Evolutionary conservation across 2,113 vertebrate genomes (phyloP), one percentile per base, ranked within the genome.

Genomic region (Pionites leucogaster): DNA sequence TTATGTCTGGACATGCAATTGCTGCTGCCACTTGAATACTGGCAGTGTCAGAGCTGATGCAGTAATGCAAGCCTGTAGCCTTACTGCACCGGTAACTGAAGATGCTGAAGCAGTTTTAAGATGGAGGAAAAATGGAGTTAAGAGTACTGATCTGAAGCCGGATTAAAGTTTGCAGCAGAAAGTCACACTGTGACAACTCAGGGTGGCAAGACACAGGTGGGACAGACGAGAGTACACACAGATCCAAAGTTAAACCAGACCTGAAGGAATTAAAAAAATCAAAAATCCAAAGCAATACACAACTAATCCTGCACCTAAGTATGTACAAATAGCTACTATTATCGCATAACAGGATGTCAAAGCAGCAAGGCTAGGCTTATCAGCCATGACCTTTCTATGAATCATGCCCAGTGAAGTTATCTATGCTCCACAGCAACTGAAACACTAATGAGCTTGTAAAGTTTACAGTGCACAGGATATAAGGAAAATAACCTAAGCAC

Each of bases 341-440:
- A 46, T 74, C 71, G 39, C 1, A 1, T 50, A 93, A 88, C 89
- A 95, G 90, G 37, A 88, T 57, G 64, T 74, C 39, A 92, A 82
- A 92, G 65, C 69, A 96, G 81, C 88, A 81, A 92, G 93, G 82
- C 78, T 86, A 64, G 50, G 78, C 50, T 94, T 94, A 97, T 92
- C 93, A 94, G 59, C 47, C 71, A 7, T 4, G 3, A 92, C 67
- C 87, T 92, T 60, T 89, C 67, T 13, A 17, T 77, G 77, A 94
- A 88, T 93, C 94, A 72, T 77, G 52, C 55, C 41, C 91, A 55
- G 41, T 16, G 33, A 81, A 50, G 20, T 67, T 94, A 94, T 88
- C 94, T 95, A 5, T 14, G 39, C 33, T 82, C 63, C 60, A 92
- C 88, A 95, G 81, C 41, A 7, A n/a, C 37, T 59, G 52, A 74